Percentiles rank a stretch among this genome's conserved stretches.
Evolutionary conservation across 1,140 invertebrate species (phyloP).

Genomic region (Lepidostoma basale): DNA sequence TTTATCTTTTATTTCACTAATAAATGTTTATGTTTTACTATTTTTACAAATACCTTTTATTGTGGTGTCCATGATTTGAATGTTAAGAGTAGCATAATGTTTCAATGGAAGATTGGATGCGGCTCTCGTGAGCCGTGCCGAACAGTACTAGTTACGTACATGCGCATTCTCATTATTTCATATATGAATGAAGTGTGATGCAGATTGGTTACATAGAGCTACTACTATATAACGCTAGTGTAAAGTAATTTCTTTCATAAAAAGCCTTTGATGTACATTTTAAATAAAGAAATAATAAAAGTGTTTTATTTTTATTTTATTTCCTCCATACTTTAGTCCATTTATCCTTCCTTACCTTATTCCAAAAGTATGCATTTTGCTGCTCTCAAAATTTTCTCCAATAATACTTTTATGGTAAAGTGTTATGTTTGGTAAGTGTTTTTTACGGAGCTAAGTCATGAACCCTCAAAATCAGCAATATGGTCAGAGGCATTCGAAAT

Average conservation of each 20-base stretch:
- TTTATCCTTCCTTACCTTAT: too few species aligned
- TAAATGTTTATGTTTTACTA: constrained; percentile 27
- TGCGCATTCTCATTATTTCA: constrained; percentile 20
- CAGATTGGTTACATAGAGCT: constrained; percentile 30
- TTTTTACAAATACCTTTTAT: constrained; percentile 25
- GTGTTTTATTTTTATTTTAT: neutral
- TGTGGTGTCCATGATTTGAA: constrained; percentile 38
- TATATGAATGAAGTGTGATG: constrained; percentile 26
- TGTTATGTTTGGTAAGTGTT: too few species aligned
- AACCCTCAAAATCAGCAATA: too few species aligned
- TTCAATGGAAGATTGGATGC: neutral
- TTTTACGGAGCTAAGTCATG: too few species aligned
- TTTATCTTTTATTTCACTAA: constrained; percentile 29
- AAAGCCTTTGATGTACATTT: constrained; percentile 46
- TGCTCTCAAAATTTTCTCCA: too few species aligned
- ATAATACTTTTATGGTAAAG: too few species aligned
- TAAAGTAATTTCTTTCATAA: constrained; percentile 39
- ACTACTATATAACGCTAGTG: constrained; percentile 29
- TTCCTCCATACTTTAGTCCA: neutral
- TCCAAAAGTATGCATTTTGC: too few species aligned
- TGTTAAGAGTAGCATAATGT: constrained; percentile 20
- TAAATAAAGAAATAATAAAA: constrained; percentile 37
- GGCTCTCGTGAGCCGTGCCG: constrained; percentile 1
- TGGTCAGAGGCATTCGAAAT: too few species aligned
- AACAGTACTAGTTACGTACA: constrained; percentile 10